A percentile compares a stretch with the other conserved stretches of the same genome.
Evolutionary conservation across 2,797 vertebrate species (phyloP).

Genomic region (Crocodylus rhombifer): DNA sequence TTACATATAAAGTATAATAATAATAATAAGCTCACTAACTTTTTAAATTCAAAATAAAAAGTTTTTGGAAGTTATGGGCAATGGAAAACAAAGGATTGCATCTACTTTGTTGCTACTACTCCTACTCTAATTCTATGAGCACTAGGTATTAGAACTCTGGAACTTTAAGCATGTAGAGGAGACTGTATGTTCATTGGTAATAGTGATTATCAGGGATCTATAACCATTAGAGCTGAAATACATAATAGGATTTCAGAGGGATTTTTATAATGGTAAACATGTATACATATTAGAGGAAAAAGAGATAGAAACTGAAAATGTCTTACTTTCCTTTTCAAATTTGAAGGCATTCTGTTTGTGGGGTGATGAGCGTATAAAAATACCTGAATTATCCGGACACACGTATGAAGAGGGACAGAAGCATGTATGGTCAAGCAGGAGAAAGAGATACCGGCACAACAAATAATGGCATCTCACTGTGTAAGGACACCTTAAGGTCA

Average conservation of each 20-base stretch:
- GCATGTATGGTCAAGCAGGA: neutral
- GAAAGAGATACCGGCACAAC: constrained; percentile 33
- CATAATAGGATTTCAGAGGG: neutral
- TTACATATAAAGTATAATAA: neutral
- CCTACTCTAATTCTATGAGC: neutral
- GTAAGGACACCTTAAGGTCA: constrained; percentile 58
- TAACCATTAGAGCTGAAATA: neutral
- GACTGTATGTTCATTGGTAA: neutral
- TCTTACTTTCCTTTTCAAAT: neutral
- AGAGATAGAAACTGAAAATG: neutral
- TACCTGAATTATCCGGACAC: neutral
- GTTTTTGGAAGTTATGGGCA: neutral
- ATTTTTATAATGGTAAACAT: neutral
- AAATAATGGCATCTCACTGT: constrained; percentile 33
- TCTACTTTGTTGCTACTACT: neutral
- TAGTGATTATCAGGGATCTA: neutral
- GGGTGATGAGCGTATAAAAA: neutral
- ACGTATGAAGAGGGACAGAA: neutral
- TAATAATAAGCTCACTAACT: neutral
- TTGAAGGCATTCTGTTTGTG: neutral
- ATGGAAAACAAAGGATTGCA: neutral
- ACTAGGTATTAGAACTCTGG: neutral
- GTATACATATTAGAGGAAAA: neutral
- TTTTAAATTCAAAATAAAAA: neutral
- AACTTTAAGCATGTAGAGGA: neutral